A percentile compares a stretch with the other conserved stretches of the same genome.
phyloP scores from a whole-genome alignment of 2,113 vertebrate genomes.

The Carettochelys insculpta region DNA sequence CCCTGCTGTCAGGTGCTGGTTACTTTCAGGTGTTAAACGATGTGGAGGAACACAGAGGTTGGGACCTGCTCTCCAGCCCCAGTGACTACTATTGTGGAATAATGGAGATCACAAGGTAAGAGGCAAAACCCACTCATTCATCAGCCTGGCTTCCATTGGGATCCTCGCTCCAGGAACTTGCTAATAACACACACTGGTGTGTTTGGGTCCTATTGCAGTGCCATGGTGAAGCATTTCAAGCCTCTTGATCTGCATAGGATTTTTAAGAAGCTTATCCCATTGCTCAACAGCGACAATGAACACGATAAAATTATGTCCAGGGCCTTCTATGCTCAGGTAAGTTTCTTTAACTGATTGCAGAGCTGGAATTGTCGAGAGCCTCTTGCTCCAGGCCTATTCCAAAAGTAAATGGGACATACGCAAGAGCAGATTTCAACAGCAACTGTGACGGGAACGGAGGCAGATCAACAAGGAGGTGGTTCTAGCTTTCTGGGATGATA shows the following conservation, averaged over 20 bases:
- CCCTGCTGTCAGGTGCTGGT: background rate
- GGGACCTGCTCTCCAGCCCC: constrained; percentile 9
- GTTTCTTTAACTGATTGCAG: background rate
- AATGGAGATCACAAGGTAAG: constrained; percentile 26
- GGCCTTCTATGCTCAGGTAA: constrained; percentile 22
- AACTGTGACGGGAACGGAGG: background rate
- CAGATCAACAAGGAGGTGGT: background rate
- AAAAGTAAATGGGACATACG: background rate
- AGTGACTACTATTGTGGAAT: constrained; percentile 20
- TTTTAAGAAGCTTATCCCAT: background rate
- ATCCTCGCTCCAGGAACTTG: background rate
- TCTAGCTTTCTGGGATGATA: background rate
- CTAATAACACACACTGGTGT: background rate
- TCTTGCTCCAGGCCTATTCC: background rate
- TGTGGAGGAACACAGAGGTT: background rate
- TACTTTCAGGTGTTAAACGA: background rate
- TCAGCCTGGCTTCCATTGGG: background rate
- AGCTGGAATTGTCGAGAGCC: background rate
- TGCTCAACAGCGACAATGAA: background rate
- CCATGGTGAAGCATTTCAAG: constrained; percentile 4
- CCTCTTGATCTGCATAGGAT: background rate
- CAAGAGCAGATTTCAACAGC: background rate
- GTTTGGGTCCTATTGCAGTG: background rate
- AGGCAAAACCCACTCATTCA: background rate
- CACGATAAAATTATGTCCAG: background rate